Conservation (phyloP, 2,797 vertebrate species). For the Pygocentrus nattereri region DNA sequence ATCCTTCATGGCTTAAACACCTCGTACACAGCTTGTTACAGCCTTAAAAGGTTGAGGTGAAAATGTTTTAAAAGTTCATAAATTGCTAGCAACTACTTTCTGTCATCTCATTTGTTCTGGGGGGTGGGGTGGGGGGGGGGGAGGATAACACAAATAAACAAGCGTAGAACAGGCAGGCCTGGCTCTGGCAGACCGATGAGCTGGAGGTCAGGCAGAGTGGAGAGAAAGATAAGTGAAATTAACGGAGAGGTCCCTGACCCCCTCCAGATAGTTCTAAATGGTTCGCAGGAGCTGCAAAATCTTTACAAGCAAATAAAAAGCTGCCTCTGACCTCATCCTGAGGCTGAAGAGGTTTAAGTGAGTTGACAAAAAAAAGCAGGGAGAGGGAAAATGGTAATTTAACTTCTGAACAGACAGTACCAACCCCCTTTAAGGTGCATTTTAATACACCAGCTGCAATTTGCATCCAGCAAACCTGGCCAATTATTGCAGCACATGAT, state of each 20-base stretch:
- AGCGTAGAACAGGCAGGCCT: constrained; percentile 65
- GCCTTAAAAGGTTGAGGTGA: constrained; percentile 9
- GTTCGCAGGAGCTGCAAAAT: constrained; percentile 75
- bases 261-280: constrained; percentile 79
- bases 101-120: constrained; percentile 53
- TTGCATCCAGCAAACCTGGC: constrained; percentile 75
- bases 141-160: constrained; percentile 76
- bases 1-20: constrained; percentile 43
- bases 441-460: constrained; percentile 82
- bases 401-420: constrained; percentile 77
- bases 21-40: constrained; percentile 38
- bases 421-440: constrained; percentile 80
- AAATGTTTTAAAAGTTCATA: constrained; percentile 56
- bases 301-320: constrained; percentile 78
- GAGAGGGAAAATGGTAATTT: constrained; percentile 81
- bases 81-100: constrained; percentile 53
- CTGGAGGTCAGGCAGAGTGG: constrained; percentile 78
- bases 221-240: constrained; percentile 83
- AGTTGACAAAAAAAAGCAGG: constrained; percentile 75
- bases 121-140: constrained; percentile 20
- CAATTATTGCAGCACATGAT: constrained; percentile 78
- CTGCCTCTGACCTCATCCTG: constrained; percentile 78
- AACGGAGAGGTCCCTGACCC: constrained; percentile 82
- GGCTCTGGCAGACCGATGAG: constrained; percentile 72
- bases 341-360: constrained; percentile 79